phyloP scores from a whole-genome alignment of 2,888 invertebrate species.

The Alloscopus bannaensis region DNA sequence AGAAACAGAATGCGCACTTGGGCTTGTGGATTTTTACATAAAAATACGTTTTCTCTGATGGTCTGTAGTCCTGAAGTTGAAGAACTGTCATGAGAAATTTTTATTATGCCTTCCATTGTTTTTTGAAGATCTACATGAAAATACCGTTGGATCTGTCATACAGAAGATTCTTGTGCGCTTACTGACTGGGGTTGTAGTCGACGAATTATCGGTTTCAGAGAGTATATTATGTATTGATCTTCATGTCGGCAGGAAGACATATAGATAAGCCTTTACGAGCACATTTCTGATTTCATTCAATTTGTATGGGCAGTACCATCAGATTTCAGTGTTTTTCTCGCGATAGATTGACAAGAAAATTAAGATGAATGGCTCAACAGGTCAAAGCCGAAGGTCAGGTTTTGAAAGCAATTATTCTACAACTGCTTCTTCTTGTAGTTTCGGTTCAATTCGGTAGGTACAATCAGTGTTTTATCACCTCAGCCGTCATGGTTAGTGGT shows the following conservation, averaged over 20 bases:
- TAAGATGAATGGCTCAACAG: constrained; percentile 41
- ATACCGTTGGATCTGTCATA: too few relatives aligned
- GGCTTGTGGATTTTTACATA: constrained; percentile 37
- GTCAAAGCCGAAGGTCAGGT: constrained; percentile 48
- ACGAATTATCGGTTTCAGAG: too few relatives aligned
- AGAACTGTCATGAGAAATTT: neutral
- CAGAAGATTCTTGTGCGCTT: too few relatives aligned
- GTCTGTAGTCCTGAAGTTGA: too few relatives aligned
- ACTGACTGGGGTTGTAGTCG: too few relatives aligned
- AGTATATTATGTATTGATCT: too few relatives aligned
- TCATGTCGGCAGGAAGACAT: too few relatives aligned
- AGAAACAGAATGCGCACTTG: too few relatives aligned
- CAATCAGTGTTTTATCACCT: neutral
- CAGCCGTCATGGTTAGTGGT: neutral
- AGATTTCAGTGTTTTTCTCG: neutral
- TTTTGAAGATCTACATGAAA: neutral
- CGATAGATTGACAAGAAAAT: constrained; percentile 19
- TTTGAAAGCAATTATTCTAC: neutral
- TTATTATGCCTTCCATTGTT: neutral
- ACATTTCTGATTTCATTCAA: too few relatives aligned
- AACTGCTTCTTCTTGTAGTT: neutral
- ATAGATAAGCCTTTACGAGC: too few relatives aligned
- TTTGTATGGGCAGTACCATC: too few relatives aligned
- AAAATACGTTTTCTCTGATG: constrained; percentile 3
- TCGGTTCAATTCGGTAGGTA: neutral